These are phyloP conservation scores for Ptilorrhoa leucosticta DNA, from an alignment of 2,113 vertebrate species.

Conservation along the genomic window DNA sequence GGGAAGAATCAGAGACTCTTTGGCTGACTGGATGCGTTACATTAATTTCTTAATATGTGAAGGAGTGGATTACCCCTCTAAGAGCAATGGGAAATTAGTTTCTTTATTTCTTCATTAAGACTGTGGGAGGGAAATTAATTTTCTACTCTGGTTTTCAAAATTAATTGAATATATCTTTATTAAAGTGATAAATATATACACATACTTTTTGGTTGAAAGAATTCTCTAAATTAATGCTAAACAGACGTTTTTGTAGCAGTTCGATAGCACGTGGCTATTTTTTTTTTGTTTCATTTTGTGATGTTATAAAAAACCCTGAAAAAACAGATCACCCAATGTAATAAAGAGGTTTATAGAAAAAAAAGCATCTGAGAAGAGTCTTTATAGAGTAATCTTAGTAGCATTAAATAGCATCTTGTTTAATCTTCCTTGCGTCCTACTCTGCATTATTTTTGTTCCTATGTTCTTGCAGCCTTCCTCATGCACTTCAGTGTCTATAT, in stretches of 20 bases:
- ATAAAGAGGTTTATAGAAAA: neutral
- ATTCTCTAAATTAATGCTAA: constrained; percentile 66
- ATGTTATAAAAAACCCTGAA: neutral
- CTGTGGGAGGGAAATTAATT: constrained; percentile 79
- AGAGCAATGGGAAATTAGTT: constrained; percentile 75
- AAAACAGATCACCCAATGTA: neutral
- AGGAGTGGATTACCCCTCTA: constrained; percentile 71
- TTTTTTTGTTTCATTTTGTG: neutral
- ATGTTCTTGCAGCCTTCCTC: neutral
- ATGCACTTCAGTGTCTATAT: fast-evolving
- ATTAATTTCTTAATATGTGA: constrained; percentile 75
- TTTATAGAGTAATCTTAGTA: neutral
- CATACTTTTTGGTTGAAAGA: constrained; percentile 63
- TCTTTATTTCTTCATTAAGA: constrained; percentile 79
- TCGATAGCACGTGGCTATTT: neutral
- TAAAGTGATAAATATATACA: constrained; percentile 66
- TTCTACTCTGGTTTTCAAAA: constrained; percentile 66
- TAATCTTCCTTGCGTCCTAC: neutral
- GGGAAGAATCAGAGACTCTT: constrained; percentile 14
- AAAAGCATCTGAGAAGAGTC: neutral
- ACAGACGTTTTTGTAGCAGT: neutral
- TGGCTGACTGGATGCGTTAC: constrained; percentile 69
- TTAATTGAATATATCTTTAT: constrained; percentile 79
- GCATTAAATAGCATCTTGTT: neutral
- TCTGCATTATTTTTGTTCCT: neutral